Base-by-base conservation (phyloP, 2,888 invertebrate genomes). In the Cheilosia vernalis region DNA sequence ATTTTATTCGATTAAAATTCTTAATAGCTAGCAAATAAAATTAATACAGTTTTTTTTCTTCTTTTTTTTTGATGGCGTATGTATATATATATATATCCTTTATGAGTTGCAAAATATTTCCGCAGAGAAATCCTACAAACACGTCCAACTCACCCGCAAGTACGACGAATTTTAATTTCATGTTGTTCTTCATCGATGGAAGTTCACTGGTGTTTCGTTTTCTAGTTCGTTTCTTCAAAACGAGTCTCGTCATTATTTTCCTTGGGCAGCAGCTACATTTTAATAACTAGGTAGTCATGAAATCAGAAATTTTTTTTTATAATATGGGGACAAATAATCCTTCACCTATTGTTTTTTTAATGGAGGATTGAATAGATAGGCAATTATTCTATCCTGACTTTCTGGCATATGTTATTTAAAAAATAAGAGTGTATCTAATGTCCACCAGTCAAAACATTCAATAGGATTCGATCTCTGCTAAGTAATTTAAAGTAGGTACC, bases 121-220 rank as follows among this genome's bases (percentile, higher is more conserved):
- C 83, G 61, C 83, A 78, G 87, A 83, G 67, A 79, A 83, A 63
- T 53, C 70, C 78, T 61, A 67, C 56, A 74, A 78, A 77, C 84
- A 87, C 87, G 87, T 82, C 87, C 83, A 84, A 87, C 87, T 87
- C 87, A 87, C 87, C 87, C 87, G 87, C 80, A 78, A 73, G 49
- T 87, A 81, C 81, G 81, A 79, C 76, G 69, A 81, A 72, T 87
- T 84, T 55, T 87, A 42, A 55, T 66, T 53, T 66, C 17, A 42
- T 1, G 1, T 19, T 40, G 66, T 67, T 56, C 24, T 10, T 27
- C 6, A 3, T 21, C 42, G 15, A 67, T 27, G 55, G 40, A 82
- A 44, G 10, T 66, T 24, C 30, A 15, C 51, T 67, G n/a, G 4
- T 51, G 51, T 61, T 61, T 51, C 72, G 0, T 60, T 78, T 63